phyloP scores from a whole-genome alignment of 2,797 vertebrate species.

The Sarcoramphus papa region DNA sequence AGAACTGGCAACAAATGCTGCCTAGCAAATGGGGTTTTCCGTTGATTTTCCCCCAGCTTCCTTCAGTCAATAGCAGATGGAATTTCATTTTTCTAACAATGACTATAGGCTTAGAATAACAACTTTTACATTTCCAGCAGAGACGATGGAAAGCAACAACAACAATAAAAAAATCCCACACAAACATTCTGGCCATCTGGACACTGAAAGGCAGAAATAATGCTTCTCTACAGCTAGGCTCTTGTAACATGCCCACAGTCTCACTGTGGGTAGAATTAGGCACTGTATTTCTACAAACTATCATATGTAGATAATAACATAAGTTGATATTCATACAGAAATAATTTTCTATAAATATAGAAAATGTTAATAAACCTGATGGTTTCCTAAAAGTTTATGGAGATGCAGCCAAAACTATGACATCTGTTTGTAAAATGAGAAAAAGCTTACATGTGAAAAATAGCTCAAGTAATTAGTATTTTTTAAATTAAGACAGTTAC shows the following conservation, averaged over 20 bases:
- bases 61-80: conserved; percentile 24
- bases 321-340: not conserved
- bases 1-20: not conserved
- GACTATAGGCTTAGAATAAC: conserved; percentile 8
- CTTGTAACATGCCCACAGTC: not conserved
- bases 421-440: not conserved
- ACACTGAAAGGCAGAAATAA: not conserved
- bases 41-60: not conserved
- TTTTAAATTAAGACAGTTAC: not conserved
- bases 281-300: not conserved
- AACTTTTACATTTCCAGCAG: not conserved
- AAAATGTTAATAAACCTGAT: not conserved
- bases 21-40: not conserved
- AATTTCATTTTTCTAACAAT: conserved; percentile 33
- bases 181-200: conserved; percentile 38
- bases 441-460: not conserved
- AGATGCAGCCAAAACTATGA: not conserved
- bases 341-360: not conserved
- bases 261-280: not conserved
- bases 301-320: not conserved
- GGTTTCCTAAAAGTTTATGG: not conserved
- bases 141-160: conserved; percentile 8
- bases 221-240: not conserved
- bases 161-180: not conserved
- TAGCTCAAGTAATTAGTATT: not conserved